These are phyloP conservation scores for Calidris pygmaea DNA, from an alignment of 2,113 vertebrate species.

Conservation along the genomic window DNA sequence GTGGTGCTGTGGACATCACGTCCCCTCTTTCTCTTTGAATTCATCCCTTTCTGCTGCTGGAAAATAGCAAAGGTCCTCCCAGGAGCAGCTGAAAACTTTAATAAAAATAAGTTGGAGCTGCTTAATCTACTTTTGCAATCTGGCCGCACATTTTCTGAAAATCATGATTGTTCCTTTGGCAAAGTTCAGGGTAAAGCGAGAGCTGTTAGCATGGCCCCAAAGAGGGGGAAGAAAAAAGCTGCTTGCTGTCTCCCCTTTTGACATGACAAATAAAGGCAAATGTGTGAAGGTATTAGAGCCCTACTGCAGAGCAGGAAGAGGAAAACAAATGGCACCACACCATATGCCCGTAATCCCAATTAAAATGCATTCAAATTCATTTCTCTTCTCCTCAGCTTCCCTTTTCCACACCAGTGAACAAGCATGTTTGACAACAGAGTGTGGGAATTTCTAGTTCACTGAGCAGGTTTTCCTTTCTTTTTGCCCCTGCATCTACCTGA, in stretches of 20 bases:
- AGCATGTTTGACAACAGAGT: conserved; percentile 54
- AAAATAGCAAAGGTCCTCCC: conserved; percentile 6
- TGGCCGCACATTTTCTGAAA: not conserved
- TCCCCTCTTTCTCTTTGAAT: not conserved
- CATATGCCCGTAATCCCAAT: conserved; percentile 36
- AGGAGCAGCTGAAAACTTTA: conserved; percentile 32
- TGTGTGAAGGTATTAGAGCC: conserved; percentile 41
- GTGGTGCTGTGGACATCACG: not conserved
- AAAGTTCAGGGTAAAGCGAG: not conserved
- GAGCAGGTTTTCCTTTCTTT: conserved; percentile 36
- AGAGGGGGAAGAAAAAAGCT: not conserved
- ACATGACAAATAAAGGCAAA: conserved; percentile 32
- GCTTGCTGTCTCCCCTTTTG: not conserved
- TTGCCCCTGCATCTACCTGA: not conserved
- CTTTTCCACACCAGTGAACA: conserved; percentile 57
- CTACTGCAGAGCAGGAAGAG: conserved; percentile 28
- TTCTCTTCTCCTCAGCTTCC: conserved; percentile 40
- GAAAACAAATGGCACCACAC: conserved; percentile 32
- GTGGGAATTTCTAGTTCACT: conserved; percentile 63
- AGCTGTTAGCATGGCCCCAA: not conserved
- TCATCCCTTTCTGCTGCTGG: not conserved
- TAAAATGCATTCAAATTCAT: conserved; percentile 41
- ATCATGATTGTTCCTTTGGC: not conserved
- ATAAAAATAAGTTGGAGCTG: not conserved
- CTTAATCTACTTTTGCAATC: not conserved